These are phyloP conservation scores for Sceloporus tristichus DNA, from an alignment of 2,113 vertebrate species.

Conservation along the genomic window DNA sequence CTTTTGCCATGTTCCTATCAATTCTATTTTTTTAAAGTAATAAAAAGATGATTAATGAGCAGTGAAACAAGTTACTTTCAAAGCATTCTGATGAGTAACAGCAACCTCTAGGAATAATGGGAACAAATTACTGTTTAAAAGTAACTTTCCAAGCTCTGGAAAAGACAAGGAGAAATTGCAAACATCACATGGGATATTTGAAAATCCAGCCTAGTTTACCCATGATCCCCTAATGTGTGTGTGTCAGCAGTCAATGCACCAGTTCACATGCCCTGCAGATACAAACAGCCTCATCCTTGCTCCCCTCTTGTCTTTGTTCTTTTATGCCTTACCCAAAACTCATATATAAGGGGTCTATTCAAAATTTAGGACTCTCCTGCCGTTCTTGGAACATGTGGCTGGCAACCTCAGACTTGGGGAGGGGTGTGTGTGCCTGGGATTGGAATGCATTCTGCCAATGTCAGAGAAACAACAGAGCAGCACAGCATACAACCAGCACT, in stretches of 20 bases:
- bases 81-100: too few relatives aligned
- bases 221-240: not conserved
- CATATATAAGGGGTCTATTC: not conserved
- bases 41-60: too few relatives aligned
- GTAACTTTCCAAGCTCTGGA: not conserved
- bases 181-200: not conserved
- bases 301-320: not conserved
- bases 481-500: not conserved
- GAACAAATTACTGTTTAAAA: too few relatives aligned
- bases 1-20: too few relatives aligned
- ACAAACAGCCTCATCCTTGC: not conserved
- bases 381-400: not conserved
- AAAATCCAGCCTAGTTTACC: not conserved
- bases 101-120: too few relatives aligned
- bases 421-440: not conserved
- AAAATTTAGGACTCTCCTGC: not conserved
- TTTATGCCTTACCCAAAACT: not conserved
- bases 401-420: not conserved
- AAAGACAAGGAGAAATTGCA: not conserved
- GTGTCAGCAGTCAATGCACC: not conserved
- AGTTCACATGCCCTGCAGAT: not conserved
- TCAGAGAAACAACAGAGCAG: not conserved
- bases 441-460: not conserved
- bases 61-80: too few relatives aligned
- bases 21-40: too few relatives aligned